Percentiles rank a stretch among this genome's conserved stretches.
These are phyloP conservation scores for Pogona vitticeps DNA, from an alignment of 2,113 vertebrate genomes.

Conservation along the genomic window DNA sequence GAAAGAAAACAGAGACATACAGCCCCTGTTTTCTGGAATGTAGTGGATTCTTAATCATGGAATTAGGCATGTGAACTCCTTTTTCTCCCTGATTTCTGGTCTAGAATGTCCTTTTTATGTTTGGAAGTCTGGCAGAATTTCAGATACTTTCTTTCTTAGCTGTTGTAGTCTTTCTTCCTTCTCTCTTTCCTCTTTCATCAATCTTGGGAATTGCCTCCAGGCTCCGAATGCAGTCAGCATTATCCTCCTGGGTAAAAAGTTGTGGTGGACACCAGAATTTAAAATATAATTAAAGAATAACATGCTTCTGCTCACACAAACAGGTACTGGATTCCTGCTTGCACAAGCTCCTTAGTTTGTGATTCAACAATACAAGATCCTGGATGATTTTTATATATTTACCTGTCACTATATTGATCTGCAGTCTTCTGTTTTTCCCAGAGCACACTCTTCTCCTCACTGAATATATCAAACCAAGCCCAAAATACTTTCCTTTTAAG, in stretches of 20 bases:
- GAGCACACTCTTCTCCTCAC: slow-evolving; percentile 69
- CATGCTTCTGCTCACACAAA: neutral
- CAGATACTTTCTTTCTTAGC: slow-evolving; percentile 83
- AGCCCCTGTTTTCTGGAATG: neutral
- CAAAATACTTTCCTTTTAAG: slow-evolving; percentile 79
- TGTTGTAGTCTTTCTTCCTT: slow-evolving; percentile 81
- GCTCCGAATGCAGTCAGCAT: slow-evolving; percentile 69
- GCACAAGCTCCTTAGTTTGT: no score
- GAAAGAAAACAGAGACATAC: neutral
- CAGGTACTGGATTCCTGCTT: neutral
- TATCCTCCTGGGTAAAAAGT: slow-evolving; percentile 77
- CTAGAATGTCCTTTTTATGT: slow-evolving; percentile 21
- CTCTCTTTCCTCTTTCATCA: slow-evolving; percentile 78
- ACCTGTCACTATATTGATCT: slow-evolving; percentile 83
- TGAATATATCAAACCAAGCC: slow-evolving; percentile 75
- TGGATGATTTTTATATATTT: slow-evolving; percentile 25
- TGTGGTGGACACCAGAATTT: slow-evolving; percentile 17
- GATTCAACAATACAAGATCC: no score
- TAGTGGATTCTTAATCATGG: neutral
- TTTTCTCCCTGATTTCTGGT: neutral
- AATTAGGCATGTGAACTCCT: neutral
- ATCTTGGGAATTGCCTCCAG: slow-evolving; percentile 80
- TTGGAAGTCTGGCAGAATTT: slow-evolving; percentile 88
- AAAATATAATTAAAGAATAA: neutral
- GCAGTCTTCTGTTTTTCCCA: slow-evolving; percentile 76